Base-by-base conservation (phyloP, 2,113 vertebrate species). In the Nibea albiflora region DNA sequence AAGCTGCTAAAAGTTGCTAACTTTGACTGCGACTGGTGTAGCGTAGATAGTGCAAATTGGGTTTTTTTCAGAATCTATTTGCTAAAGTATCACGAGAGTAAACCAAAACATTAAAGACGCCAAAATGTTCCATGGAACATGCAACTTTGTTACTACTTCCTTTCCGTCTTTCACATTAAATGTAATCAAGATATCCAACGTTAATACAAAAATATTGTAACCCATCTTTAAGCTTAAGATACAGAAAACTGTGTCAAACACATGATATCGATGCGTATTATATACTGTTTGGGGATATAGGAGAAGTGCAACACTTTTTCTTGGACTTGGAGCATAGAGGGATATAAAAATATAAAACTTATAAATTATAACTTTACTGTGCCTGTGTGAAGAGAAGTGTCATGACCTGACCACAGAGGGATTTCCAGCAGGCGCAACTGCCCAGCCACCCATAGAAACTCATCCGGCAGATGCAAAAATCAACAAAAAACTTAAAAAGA, bases 401-500 rank as follows among this genome's bases (percentile, higher is more conserved):
- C 50, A 22, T 5, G 73, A 49, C 52, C 50, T 49, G 16, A 81
- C 70, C 78, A 14, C 68, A 86, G 61, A 53, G n/a, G 15, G 17
- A 31, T 46, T 46, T 54, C 47, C 1, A 35, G 69, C 64, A 14
- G 53, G 3, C 3, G 1, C 26, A 42, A 50, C 20, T 42, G 62
- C 69, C 77, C 62, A 52, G 14, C 73, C 64, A 16, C 11, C 70
- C 76, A 39, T 53, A 17, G 79, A 62, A 87, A 39, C 24, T 50
- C 22, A 63, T 2, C 61, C 69, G 31, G 15, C 8, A 19, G 4
- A 50, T 4, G 11, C 56, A 73, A 88, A 88, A 76, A 75, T 64
- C 63, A 75, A 78, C 79, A 75, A 62, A 26, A 39, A 76, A 83
- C 12, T 68, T 57, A 17, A n/a, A n/a, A n/a, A 66, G 62, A 63